Conservation (phyloP, 2,888 invertebrate species). For the Lysandra coridon region DNA sequence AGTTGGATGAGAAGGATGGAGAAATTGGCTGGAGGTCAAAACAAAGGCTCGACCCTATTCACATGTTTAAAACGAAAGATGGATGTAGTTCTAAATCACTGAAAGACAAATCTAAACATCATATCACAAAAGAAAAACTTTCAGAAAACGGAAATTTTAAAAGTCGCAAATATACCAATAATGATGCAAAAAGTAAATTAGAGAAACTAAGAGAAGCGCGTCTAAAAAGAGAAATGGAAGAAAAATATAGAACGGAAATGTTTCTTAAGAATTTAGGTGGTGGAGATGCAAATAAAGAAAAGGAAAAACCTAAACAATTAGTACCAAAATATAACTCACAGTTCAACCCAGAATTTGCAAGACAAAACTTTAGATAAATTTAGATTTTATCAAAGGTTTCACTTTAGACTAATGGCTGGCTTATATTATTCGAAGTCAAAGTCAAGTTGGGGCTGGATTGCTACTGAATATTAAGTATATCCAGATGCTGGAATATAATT, state of each 20-base stretch:
- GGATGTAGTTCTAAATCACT: slow-evolving; percentile 38
- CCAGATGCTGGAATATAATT: too few species aligned
- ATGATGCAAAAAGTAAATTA: slow-evolving; percentile 68
- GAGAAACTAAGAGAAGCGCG: slow-evolving; percentile 88
- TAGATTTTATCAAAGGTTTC: not conserved
- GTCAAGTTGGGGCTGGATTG: too few species aligned
- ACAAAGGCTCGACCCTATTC: slow-evolving; percentile 86
- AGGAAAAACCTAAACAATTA: slow-evolving; percentile 55
- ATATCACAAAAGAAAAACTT: slow-evolving; percentile 49
- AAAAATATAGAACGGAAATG: slow-evolving; percentile 85
- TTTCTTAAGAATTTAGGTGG: slow-evolving; percentile 84
- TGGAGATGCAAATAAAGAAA: slow-evolving; percentile 42
- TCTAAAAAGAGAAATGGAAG: slow-evolving; percentile 89
- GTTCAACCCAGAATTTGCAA: slow-evolving; percentile 95
- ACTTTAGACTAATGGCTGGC: too few species aligned
- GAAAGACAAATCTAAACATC: slow-evolving; percentile 40
- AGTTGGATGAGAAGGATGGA: slow-evolving; percentile 67
- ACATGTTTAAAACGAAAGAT: slow-evolving; percentile 78
- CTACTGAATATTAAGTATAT: too few species aligned
- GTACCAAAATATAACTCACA: slow-evolving; percentile 96
- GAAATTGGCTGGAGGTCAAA: slow-evolving; percentile 86
- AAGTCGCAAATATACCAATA: slow-evolving; percentile 46
- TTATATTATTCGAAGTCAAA: too few species aligned
- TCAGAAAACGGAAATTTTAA: slow-evolving; percentile 50
- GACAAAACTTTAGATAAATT: slow-evolving; percentile 85